Evolutionary conservation across 1,140 invertebrate species (phyloP).

Genomic region (Condylostylus longicornis): DNA sequence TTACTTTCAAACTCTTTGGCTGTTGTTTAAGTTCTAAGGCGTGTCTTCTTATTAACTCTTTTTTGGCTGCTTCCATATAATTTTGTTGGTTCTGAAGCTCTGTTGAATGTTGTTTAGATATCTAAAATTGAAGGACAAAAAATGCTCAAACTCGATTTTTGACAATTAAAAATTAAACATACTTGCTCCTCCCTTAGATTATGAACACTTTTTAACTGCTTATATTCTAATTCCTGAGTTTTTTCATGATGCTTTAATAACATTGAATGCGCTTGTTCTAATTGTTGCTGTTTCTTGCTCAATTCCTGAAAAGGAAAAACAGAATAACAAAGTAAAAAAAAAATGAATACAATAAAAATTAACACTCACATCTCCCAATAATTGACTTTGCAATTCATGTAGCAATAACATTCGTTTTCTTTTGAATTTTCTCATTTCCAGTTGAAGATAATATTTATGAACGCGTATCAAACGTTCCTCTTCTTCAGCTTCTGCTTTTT

Average conservation of each 20-base stretch:
- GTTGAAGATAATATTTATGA: conserved; percentile 81
- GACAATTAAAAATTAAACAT: conserved; percentile 1
- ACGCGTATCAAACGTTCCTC: conserved; percentile 70
- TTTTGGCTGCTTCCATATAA: conserved; percentile 84
- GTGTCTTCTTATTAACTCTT: conserved; percentile 92
- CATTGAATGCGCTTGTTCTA: conserved; percentile 92
- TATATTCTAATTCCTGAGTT: conserved; percentile 89
- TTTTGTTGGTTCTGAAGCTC: conserved; percentile 93
- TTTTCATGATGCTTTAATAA: conserved; percentile 89
- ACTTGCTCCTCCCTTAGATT: conserved; percentile 68
- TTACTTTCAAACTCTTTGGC: conserved; percentile 93
- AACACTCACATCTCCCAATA: conserved; percentile 64
- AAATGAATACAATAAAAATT: neutral
- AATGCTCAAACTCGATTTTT: neutral
- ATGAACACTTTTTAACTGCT: conserved; percentile 89
- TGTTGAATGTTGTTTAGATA: conserved; percentile 82
- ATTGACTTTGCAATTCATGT: conserved; percentile 81
- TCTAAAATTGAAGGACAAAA: conserved; percentile 22
- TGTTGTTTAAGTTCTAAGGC: conserved; percentile 94
- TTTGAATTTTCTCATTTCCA: conserved; percentile 84
- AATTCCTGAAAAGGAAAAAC: conserved; percentile 58
- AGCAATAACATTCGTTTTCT: conserved; percentile 74
- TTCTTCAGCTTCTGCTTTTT: conserved; percentile 79
- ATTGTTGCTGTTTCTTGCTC: conserved; percentile 81
- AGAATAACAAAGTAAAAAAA: conserved; percentile 7